Evolutionary conservation across 2,113 vertebrate genomes (phyloP).

Genomic region (Clinocottus analis): DNA sequence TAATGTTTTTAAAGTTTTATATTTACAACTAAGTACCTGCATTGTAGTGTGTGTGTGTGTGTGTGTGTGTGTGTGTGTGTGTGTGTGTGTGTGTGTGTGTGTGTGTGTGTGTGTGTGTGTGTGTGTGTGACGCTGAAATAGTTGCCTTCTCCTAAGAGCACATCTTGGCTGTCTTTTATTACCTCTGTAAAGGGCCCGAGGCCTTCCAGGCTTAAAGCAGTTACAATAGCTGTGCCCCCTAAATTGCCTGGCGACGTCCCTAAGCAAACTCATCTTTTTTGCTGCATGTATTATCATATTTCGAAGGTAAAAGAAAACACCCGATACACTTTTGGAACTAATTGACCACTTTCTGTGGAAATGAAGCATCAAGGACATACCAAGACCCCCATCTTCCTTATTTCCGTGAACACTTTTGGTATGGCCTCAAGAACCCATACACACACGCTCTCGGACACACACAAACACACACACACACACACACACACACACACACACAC

Average conservation of each 20-base stretch:
- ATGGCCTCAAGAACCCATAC: not conserved
- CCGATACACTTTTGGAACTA: constrained; percentile 57
- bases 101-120: constrained; percentile 10
- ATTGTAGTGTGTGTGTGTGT: not conserved
- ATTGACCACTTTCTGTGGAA: constrained; percentile 62
- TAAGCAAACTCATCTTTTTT: constrained; percentile 50
- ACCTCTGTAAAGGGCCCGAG: constrained; percentile 30
- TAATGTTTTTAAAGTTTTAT: constrained; percentile 16
- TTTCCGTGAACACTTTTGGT: constrained; percentile 21
- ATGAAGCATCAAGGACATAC: constrained; percentile 57
- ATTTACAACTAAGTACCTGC: not conserved
- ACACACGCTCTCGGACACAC: not conserved
- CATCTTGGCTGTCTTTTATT: constrained; percentile 31
- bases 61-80: no score
- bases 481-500: not conserved
- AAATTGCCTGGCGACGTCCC: constrained; percentile 43
- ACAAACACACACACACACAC: constrained; percentile 20
- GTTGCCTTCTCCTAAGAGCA: constrained; percentile 8
- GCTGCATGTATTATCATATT: constrained; percentile 62
- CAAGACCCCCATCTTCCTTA: constrained; percentile 22
- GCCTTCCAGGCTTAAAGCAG: constrained; percentile 28
- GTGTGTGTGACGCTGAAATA: constrained; percentile 5
- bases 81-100: constrained; percentile 8
- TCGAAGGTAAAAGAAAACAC: constrained; percentile 48
- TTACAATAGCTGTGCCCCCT: constrained; percentile 17